Evolutionary conservation across 1,140 invertebrate species (phyloP), one percentile per base, ranked within the genome.

Genomic region (Pseudobourletiella spinata): DNA sequence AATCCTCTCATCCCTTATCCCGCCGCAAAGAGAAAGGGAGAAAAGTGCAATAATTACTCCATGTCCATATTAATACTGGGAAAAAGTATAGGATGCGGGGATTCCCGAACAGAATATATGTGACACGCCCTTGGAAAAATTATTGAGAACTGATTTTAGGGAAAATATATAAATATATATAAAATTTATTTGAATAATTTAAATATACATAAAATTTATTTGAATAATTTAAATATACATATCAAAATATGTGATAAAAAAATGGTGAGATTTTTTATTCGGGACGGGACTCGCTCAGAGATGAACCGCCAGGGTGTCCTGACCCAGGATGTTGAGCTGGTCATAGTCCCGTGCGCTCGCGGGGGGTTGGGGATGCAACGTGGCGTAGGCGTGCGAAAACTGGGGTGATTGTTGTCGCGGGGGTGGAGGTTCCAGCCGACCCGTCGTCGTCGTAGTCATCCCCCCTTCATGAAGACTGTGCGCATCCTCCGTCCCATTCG

Each of bases 271-370:
- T n/a, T n/a, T n/a, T n/a, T n/a, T n/a, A n/a, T n/a, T n/a, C n/a
- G n/a, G n/a, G n/a, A n/a, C n/a, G n/a, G n/a, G n/a, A n/a, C n/a
- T n/a, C 24, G 8, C 32, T 32, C 55, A 66, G 28, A 73, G 66
- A 63, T 74, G 72, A 14, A 73, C 70, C 0, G 73, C 72, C 8
- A 73, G 66, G 35, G 69, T 67, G 24, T 64, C 68, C 48, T 66
- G 56, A 1, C 61, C 61, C 24, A 64, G 39, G 24, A 64, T 65
- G 30, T 61, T 61, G 42, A 66, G 52, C 59, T 65, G 60, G 48
- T 69, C 64, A 48, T 69, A 69, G 43, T 72, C 64, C 63, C 67
- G 6, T 55, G 65, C 28, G 16, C 15, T 57, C 59, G 50, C n/a
- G 26, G 61, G 71, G 3, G 60, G 68, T 3, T 24, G 14, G 4